These are phyloP conservation scores for Yponomeuta cagnagella DNA, from an alignment of 2,888 invertebrate genomes.

Conservation along the genomic window DNA sequence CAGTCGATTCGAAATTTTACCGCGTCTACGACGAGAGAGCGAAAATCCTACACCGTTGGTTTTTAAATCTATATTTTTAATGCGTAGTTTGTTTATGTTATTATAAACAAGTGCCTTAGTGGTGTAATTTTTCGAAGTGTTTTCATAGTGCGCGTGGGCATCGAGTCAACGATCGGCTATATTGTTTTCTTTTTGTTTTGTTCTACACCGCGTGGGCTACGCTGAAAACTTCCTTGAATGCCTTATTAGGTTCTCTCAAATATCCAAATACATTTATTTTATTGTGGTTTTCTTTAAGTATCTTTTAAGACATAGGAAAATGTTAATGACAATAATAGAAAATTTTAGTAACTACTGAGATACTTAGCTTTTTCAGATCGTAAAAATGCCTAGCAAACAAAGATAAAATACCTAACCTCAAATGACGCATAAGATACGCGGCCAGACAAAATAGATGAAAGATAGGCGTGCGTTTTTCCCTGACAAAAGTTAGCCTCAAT, in stretches of 20 bases:
- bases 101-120: neutral
- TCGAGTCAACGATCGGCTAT: conserved; percentile 34
- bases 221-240: conserved; percentile 1
- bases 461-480: conserved; percentile 21
- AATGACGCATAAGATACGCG: neutral
- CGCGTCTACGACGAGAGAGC: conserved; percentile 28
- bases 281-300: too few relatives aligned
- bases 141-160: conserved; percentile 23
- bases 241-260: conserved; percentile 4
- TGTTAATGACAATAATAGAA: too few relatives aligned
- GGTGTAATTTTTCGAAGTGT: neutral
- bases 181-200: conserved; percentile 39
- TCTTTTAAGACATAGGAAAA: too few relatives aligned
- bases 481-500: conserved; percentile 22
- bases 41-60: neutral
- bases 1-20: conserved; percentile 58
- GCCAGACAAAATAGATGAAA: conserved; percentile 21
- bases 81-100: neutral
- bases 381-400: too few relatives aligned
- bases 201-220: conserved; percentile 23
- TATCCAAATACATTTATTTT: neutral
- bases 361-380: too few relatives aligned
- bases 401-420: neutral
- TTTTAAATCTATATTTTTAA: neutral
- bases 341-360: too few relatives aligned